Percentiles rank a stretch among this genome's conserved stretches.
Conservation (phyloP, 2,113 vertebrate species). For the Rhinopomastus cyanomelas region DNA sequence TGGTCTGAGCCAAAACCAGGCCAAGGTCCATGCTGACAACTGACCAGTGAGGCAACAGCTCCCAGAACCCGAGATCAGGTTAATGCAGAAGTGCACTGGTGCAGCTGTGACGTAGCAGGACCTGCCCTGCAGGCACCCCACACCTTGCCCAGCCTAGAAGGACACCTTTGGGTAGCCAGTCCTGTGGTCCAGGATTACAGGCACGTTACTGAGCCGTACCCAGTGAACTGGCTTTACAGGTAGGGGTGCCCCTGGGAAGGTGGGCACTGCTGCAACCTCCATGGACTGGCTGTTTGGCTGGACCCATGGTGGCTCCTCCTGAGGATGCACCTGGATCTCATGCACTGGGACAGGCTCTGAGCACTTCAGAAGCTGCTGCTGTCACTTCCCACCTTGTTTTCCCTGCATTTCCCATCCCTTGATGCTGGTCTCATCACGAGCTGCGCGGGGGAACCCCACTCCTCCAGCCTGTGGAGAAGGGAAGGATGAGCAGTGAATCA, state of each 20-base stretch:
- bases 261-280: neutral
- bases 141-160: neutral
- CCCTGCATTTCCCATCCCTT: neutral
- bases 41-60: neutral
- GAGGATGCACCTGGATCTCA: neutral
- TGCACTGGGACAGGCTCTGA: neutral
- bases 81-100: neutral
- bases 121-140: neutral
- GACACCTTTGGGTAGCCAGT: neutral
- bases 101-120: neutral
- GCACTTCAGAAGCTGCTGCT: neutral
- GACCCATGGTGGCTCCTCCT: neutral
- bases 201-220: neutral
- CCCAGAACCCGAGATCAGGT: neutral
- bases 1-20: neutral
- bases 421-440: neutral
- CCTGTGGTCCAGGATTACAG: neutral
- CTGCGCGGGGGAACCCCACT: neutral
- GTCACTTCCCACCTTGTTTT: neutral
- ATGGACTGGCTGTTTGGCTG: neutral
- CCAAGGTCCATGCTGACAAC: neutral
- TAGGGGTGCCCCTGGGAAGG: neutral
- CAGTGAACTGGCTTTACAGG: neutral
- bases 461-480: neutral
- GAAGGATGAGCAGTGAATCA: neutral